Conservation (phyloP, 2,113 vertebrate species). For the Xyliphius kryptos region DNA sequence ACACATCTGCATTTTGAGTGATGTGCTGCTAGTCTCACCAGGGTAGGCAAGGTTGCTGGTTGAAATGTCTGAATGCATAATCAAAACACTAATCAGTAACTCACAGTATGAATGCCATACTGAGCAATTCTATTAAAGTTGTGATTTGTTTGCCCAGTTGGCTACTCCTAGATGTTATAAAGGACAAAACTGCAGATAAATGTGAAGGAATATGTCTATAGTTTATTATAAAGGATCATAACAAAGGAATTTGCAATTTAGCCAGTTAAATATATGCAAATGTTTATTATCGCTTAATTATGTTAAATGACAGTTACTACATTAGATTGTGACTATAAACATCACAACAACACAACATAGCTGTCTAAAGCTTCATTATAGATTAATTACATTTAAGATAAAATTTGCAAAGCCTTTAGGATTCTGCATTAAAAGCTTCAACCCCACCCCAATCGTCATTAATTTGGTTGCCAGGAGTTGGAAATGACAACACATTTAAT, state of each 20-base stretch:
- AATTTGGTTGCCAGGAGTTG: too few relatives aligned
- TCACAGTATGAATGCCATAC: background rate
- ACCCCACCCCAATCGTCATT: too few relatives aligned
- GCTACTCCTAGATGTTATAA: background rate
- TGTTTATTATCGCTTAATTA: too few relatives aligned
- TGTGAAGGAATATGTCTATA: background rate
- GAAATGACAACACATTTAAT: too few relatives aligned
- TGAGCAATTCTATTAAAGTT: background rate
- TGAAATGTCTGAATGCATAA: slow-evolving; percentile 2
- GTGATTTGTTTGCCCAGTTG: background rate
- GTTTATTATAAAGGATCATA: background rate
- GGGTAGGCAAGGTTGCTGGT: background rate
- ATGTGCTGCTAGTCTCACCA: slow-evolving; percentile 3
- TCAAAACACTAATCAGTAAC: background rate
- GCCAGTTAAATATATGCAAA: background rate
- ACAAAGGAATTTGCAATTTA: background rate
- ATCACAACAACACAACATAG: too few relatives aligned
- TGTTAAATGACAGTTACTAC: too few relatives aligned
- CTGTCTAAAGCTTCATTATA: too few relatives aligned
- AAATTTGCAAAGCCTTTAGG: too few relatives aligned
- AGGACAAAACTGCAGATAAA: background rate
- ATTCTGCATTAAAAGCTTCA: too few relatives aligned
- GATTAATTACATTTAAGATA: too few relatives aligned
- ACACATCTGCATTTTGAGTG: slow-evolving; percentile 14
- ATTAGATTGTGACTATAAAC: too few relatives aligned